These are phyloP conservation scores for Ceryle rudis DNA, from an alignment of 2,797 vertebrate species.

Conservation along the genomic window DNA sequence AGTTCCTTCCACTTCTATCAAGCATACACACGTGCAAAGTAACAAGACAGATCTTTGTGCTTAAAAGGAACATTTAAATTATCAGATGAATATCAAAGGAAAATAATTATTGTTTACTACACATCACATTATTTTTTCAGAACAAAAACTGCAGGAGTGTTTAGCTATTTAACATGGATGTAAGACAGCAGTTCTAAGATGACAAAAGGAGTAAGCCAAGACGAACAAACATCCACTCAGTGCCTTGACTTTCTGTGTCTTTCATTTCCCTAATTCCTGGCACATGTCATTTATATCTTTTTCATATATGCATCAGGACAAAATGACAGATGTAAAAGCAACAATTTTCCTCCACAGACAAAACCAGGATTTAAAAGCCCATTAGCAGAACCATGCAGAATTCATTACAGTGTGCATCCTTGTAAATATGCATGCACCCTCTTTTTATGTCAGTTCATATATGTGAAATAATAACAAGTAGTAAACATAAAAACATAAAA, in stretches of 20 bases:
- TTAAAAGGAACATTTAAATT: background rate
- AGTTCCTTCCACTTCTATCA: background rate
- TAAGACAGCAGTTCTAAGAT: background rate
- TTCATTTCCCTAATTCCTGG: background rate
- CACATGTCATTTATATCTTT: background rate
- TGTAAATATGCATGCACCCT: background rate
- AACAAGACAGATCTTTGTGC: background rate
- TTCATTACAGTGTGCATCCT: background rate
- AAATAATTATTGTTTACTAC: background rate
- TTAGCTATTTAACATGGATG: background rate
- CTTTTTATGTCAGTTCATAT: slow-evolving; percentile 4
- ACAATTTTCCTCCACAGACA: background rate
- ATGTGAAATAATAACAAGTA: background rate
- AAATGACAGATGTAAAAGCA: background rate
- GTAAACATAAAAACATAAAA: slow-evolving; percentile 37
- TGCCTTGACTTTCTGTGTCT: background rate
- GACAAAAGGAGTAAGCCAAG: background rate
- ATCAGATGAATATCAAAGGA: background rate
- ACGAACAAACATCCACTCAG: background rate
- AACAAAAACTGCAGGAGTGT: background rate
- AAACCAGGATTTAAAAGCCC: background rate
- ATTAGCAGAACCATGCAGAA: background rate
- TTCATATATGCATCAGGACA: background rate
- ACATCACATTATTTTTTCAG: background rate
- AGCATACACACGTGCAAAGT: background rate